Conservation (phyloP, 2,113 vertebrate genomes). For the Saccopteryx leptura region DNA sequence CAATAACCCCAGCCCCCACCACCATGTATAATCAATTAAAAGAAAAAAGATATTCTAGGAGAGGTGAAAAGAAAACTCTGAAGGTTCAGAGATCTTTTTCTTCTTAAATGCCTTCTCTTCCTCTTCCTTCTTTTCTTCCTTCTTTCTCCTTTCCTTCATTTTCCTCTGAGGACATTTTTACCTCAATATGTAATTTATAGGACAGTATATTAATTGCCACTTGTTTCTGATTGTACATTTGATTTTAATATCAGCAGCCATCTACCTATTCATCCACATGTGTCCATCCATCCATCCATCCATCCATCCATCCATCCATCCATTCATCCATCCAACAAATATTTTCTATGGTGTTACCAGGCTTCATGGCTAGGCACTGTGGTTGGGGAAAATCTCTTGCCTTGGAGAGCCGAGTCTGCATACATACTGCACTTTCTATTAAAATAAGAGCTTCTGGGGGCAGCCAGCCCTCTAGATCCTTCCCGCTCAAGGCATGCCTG, state of each 20-base stretch:
- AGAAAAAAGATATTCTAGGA: background rate
- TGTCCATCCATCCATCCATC: background rate
- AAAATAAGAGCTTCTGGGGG: background rate
- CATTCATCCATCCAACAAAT: background rate
- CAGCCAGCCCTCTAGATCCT: background rate
- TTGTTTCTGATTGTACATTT: conserved; percentile 68
- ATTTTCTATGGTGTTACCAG: background rate
- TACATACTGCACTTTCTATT: background rate
- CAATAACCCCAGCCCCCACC: too few species aligned
- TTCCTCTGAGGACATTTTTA: background rate
- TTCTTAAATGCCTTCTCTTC: background rate
- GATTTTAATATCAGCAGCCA: conserved; percentile 78
- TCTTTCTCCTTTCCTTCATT: background rate
- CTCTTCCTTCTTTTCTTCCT: background rate
- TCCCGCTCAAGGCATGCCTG: background rate
- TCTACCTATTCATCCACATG: background rate
- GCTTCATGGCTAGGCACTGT: background rate
- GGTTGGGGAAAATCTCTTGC: background rate
- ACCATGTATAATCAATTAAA: too few species aligned
- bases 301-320: too few species aligned
- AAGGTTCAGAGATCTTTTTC: background rate
- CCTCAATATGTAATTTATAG: background rate
- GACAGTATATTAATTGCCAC: background rate
- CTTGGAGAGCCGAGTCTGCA: background rate
- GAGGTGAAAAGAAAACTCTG: background rate